A percentile compares a stretch with the other conserved stretches of the same genome.
phyloP scores from a whole-genome alignment of 2,797 vertebrate species.

The Takifugu rubripes region DNA sequence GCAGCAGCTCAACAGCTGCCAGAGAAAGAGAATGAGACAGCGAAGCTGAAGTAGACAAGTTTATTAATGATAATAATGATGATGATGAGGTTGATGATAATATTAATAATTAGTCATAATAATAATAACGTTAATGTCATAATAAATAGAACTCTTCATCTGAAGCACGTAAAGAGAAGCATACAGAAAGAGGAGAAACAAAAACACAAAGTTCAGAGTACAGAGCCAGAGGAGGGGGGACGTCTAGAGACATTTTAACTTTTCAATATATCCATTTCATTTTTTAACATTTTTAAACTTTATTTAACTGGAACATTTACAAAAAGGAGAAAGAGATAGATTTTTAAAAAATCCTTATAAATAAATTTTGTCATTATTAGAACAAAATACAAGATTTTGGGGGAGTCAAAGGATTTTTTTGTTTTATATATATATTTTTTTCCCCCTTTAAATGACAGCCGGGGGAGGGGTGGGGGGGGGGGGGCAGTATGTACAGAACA shows the following conservation, averaged over 20 bases:
- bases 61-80: conserved; percentile 80
- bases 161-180: conserved; percentile 88
- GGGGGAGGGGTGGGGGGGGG: conserved; percentile 28
- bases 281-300: conserved; percentile 76
- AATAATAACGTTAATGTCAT: conserved; percentile 81
- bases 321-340: conserved; percentile 78
- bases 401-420: conserved; percentile 58
- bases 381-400: conserved; percentile 82
- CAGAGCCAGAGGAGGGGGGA: conserved; percentile 71
- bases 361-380: conserved; percentile 78
- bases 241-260: conserved; percentile 68
- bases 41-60: conserved; percentile 74
- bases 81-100: conserved; percentile 75
- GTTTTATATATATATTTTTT: conserved; percentile 17
- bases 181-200: conserved; percentile 86
- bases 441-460: conserved; percentile 43
- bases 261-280: conserved; percentile 74
- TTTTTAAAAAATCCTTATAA: conserved; percentile 79
- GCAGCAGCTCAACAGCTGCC: conserved; percentile 29
- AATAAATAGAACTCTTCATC: conserved; percentile 87
- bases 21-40: conserved; percentile 42
- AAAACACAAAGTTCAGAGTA: conserved; percentile 77
- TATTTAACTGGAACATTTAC: conserved; percentile 80
- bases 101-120: conserved; percentile 84
- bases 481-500: conserved; percentile 79